Conservation (phyloP, 2,888 invertebrate genomes). For the Rhingia rostrata region DNA sequence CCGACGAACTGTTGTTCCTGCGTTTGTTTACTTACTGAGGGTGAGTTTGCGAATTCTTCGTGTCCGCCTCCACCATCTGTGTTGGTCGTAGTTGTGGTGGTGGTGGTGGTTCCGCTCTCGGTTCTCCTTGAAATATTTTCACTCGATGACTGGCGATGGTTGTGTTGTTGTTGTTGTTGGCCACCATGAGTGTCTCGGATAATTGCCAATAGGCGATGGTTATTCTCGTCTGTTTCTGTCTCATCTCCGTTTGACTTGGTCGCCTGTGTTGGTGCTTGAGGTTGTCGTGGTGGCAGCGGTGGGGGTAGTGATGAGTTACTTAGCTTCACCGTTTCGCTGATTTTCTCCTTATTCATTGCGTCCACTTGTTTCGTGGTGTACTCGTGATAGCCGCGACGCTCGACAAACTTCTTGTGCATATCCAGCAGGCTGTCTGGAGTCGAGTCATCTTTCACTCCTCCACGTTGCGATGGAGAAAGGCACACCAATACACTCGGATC, state of each 20-base stretch:
- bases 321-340: constrained; percentile 78
- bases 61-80: constrained; percentile 46
- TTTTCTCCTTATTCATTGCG: constrained; percentile 78
- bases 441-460: constrained; percentile 79
- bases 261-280: constrained; percentile 66
- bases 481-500: constrained; percentile 87
- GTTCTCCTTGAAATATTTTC: constrained; percentile 81
- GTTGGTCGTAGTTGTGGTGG: constrained; percentile 54
- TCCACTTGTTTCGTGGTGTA: constrained; percentile 79
- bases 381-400: constrained; percentile 86
- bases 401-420: constrained; percentile 88
- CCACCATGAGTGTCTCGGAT: constrained; percentile 83
- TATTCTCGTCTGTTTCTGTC: constrained; percentile 79
- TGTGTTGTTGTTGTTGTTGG: constrained; percentile 67
- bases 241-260: constrained; percentile 51
- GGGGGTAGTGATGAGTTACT: constrained; percentile 80
- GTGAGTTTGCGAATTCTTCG: constrained; percentile 52
- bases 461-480: constrained; percentile 88
- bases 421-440: constrained; percentile 87
- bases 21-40: constrained; percentile 69
- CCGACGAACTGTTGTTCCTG: constrained; percentile 63
- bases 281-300: constrained; percentile 78
- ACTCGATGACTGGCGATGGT: constrained; percentile 76
- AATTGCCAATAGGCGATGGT: constrained; percentile 86
- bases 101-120: constrained; percentile 72